Conservation (phyloP, 2,113 vertebrate genomes). For the Gobius niger region DNA sequence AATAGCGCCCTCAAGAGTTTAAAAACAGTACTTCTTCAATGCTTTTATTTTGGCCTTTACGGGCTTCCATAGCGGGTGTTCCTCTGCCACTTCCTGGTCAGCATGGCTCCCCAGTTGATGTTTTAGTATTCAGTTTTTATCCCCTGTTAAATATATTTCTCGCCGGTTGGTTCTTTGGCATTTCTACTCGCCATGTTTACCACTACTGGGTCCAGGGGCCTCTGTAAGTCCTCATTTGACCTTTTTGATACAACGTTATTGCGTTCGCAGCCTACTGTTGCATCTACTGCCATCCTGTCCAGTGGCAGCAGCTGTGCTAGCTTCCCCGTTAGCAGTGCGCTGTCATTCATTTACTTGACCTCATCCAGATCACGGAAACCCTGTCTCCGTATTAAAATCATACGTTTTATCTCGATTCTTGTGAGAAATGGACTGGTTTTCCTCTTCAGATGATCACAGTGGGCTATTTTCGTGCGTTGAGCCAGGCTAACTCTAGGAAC, state of each 20-base stretch:
- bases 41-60: background rate
- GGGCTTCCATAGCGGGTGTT: conserved; percentile 40
- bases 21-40: rapidly evolving
- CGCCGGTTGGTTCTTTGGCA: background rate
- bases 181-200: conserved; percentile 70
- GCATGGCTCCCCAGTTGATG: conserved; percentile 50
- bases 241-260: conserved; percentile 7
- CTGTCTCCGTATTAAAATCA: background rate
- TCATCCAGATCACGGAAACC: background rate
- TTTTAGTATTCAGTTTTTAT: conserved; percentile 32
- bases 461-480: too few relatives aligned
- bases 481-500: too few relatives aligned
- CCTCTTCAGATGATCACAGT: background rate
- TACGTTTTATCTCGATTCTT: background rate
- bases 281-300: conserved; percentile 7
- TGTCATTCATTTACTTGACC: conserved; percentile 66
- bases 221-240: conserved; percentile 71
- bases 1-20: conserved; percentile 37
- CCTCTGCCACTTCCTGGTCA: conserved; percentile 2
- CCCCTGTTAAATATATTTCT: conserved; percentile 1
- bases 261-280: conserved; percentile 1
- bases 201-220: conserved; percentile 75
- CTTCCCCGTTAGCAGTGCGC: conserved; percentile 36
- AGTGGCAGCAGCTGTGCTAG: background rate
- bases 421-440: background rate